These are phyloP conservation scores for Toxostoma redivivum DNA, from an alignment of 2,113 vertebrate genomes.

Conservation along the genomic window DNA sequence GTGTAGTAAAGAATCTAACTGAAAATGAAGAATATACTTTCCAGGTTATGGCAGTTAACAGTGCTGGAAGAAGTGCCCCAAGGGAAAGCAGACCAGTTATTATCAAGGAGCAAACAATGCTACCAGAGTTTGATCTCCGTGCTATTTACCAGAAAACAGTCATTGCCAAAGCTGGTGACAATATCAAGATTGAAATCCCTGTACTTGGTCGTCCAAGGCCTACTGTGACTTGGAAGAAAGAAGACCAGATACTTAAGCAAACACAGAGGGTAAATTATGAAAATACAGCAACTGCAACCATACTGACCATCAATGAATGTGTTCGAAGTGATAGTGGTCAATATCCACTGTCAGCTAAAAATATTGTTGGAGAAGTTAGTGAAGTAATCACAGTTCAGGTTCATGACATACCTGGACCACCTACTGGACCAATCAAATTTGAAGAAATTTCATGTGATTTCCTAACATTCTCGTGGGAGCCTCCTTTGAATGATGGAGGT, in stretches of 20 bases:
- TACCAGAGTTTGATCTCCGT: constrained; percentile 92
- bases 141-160: constrained; percentile 91
- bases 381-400: constrained; percentile 89
- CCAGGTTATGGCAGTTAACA: constrained; percentile 95
- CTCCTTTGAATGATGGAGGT: constrained; percentile 94
- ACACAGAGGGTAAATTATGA: constrained; percentile 90
- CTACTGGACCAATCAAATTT: constrained; percentile 92
- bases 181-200: constrained; percentile 97
- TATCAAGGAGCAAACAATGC: constrained; percentile 87
- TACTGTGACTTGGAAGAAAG: constrained; percentile 92
- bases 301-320: constrained; percentile 89
- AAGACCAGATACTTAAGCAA: constrained; percentile 84
- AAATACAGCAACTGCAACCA: constrained; percentile 86
- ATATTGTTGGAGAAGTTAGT: constrained; percentile 90
- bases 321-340: constrained; percentile 84
- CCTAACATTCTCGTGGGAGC: constrained; percentile 89
- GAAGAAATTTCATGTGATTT: constrained; percentile 91
- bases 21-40: constrained; percentile 96
- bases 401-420: constrained; percentile 94
- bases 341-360: constrained; percentile 89
- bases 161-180: constrained; percentile 92
- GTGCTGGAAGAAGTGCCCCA: constrained; percentile 89
- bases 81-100: constrained; percentile 87
- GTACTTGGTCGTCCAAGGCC: constrained; percentile 92
- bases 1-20: constrained; percentile 88